Conservation (phyloP, 2,113 vertebrate species). For the crab-eating macaque (Macaca fascicularis) region T2T-MFA8v1.1 NC_088375.1:43384001-43384500, state of each 20-base stretch:
- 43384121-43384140: neutral
- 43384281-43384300: neutral
- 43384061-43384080: neutral
- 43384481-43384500: neutral
- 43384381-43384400: neutral
- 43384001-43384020: neutral
- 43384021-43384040: neutral
- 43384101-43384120: neutral
- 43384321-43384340: neutral
- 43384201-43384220: neutral
- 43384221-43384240: neutral
- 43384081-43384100: neutral
- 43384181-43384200: neutral
- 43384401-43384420: neutral
- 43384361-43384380: neutral
- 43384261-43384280: neutral
- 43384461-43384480: neutral
- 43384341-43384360: neutral
- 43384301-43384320: neutral
- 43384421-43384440: neutral
- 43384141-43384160: neutral
- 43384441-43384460: neutral
- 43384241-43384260: conserved; percentile 16
- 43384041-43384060: neutral
- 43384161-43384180: neutral